A percentile compares a stretch with the other conserved stretches of the same genome.
Evolutionary conservation across 1,140 invertebrate genomes (phyloP).

Genomic region (Drosophila kurseongensis): DNA sequence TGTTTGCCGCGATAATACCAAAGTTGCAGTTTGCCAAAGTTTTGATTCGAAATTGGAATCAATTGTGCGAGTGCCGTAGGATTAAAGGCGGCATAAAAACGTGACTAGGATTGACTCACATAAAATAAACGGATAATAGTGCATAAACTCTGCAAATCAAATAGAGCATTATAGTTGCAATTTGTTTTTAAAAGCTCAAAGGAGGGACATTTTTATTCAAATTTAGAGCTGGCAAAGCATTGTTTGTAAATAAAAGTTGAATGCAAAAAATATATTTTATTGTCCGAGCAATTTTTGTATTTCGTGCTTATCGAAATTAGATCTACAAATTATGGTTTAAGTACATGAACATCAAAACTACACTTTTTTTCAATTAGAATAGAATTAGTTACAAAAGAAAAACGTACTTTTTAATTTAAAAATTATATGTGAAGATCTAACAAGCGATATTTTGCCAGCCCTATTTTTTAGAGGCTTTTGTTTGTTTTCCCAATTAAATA

Average conservation of each 20-base stretch:
- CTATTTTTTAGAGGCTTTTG: background rate
- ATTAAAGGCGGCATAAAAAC: constrained; percentile 18
- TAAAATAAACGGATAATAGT: constrained; percentile 1
- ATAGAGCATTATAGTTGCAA: background rate
- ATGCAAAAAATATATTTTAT: too few species aligned
- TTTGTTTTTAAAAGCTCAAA: background rate
- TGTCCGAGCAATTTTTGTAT: too few species aligned
- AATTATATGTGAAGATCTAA: too few species aligned
- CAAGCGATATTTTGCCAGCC: too few species aligned
- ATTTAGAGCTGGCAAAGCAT: background rate
- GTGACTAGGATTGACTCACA: constrained; percentile 17
- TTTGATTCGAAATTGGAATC: constrained; percentile 42
- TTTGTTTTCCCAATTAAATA: constrained; percentile 7
- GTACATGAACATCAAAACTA: too few species aligned
- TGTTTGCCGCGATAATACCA: constrained; percentile 28
- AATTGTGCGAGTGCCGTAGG: constrained; percentile 26
- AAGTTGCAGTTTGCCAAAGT: constrained; percentile 47
- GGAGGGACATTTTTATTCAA: background rate
- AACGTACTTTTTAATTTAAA: too few species aligned
- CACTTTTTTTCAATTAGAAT: too few species aligned
- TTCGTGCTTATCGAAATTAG: too few species aligned
- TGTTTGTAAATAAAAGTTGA: background rate
- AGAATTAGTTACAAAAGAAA: too few species aligned
- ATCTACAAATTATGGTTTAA: too few species aligned
- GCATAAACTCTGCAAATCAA: constrained; percentile 8